phyloP scores from a whole-genome alignment of 2,888 invertebrate species.

The Mimachlamys varia region DNA sequence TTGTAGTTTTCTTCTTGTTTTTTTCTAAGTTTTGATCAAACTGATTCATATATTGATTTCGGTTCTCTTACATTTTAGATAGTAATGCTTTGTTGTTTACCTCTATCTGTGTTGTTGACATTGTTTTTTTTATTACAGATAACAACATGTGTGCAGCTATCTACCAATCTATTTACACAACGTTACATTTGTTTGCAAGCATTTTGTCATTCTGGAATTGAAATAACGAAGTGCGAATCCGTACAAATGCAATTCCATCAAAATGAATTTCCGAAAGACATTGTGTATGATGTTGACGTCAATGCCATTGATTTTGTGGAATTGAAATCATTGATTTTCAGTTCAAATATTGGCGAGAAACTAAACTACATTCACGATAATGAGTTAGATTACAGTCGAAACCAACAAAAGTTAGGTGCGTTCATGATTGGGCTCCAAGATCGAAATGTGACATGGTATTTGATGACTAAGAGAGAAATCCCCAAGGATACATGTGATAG shows the following conservation, averaged over 20 bases:
- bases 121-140: not conserved
- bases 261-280: not conserved
- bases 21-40: too few relatives aligned
- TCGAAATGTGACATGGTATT: slow-evolving; percentile 41
- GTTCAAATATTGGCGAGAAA: slow-evolving; percentile 32
- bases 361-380: slow-evolving; percentile 18
- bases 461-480: slow-evolving; percentile 34
- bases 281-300: slow-evolving; percentile 24
- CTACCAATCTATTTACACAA: not conserved
- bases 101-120: not conserved
- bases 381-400: slow-evolving; percentile 37
- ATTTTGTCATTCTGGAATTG: not conserved
- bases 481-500: slow-evolving; percentile 34
- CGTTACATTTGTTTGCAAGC: not conserved
- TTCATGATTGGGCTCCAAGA: not conserved
- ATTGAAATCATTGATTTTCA: not conserved
- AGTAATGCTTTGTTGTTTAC: too few relatives aligned
- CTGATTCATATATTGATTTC: too few relatives aligned
- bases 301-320: not conserved
- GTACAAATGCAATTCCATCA: not conserved
- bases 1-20: too few relatives aligned
- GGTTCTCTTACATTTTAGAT: too few relatives aligned
- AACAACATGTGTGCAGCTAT: not conserved
- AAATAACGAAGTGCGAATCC: not conserved
- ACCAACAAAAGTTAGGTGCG: not conserved